These are phyloP conservation scores for Tragulus kanchil DNA, from an alignment of 2,113 vertebrate species.

Conservation along the genomic window DNA sequence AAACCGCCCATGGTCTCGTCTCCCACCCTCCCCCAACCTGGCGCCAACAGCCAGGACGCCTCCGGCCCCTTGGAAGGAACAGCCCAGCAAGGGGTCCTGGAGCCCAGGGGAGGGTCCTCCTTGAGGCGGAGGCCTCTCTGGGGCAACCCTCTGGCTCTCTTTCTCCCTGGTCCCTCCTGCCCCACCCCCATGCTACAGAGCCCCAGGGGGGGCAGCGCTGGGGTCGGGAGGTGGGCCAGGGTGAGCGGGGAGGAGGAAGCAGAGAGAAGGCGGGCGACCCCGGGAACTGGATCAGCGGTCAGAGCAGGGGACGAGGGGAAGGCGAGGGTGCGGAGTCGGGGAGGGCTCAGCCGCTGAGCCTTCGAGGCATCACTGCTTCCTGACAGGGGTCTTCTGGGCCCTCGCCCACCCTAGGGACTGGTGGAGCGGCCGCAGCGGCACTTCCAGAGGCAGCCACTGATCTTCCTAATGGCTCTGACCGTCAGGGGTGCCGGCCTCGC, in stretches of 20 bases:
- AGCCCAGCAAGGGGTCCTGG: background rate
- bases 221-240: background rate
- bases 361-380: background rate
- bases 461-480: background rate
- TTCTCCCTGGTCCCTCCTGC: background rate
- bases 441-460: background rate
- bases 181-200: background rate
- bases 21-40: background rate
- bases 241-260: background rate
- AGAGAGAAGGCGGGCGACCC: background rate
- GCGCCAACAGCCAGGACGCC: background rate
- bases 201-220: background rate
- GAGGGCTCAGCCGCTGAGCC: background rate
- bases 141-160: background rate
- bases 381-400: background rate
- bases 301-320: accelerated
- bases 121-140: background rate
- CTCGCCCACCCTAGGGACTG: background rate
- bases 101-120: background rate
- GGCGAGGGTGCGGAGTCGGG: background rate
- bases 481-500: background rate
- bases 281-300: background rate
- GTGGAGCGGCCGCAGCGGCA: background rate
- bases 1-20: background rate
- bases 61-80: background rate